Percentiles rank a stretch among this genome's conserved stretches.
phyloP scores from a whole-genome alignment of 2,113 vertebrate genomes.

The Pardalotus punctatus region DNA sequence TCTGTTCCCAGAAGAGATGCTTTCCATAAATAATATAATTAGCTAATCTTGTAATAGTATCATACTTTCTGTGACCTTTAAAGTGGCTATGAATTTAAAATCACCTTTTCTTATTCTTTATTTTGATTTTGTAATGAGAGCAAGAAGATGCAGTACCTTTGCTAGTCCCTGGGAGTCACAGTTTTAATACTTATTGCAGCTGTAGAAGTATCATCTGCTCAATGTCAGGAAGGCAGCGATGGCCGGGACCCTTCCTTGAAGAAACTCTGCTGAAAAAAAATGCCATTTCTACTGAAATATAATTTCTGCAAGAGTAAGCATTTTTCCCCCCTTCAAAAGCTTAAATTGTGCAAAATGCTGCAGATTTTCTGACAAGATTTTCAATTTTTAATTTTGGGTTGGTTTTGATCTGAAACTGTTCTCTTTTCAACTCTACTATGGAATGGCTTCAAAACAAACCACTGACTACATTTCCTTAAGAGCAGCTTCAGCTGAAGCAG shows the following conservation, averaged over 20 bases:
- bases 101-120: neutral
- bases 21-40: conserved; percentile 52
- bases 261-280: neutral
- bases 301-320: neutral
- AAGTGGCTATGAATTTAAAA: conserved; percentile 20
- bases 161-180: conserved; percentile 55
- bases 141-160: conserved; percentile 34
- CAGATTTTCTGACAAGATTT: neutral
- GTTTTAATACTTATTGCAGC: conserved; percentile 54
- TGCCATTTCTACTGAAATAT: neutral
- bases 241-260: neutral
- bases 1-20: conserved; percentile 38
- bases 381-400: neutral
- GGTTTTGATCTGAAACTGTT: neutral
- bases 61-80: conserved; percentile 37
- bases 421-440: neutral
- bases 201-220: neutral
- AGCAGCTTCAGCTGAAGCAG: neutral
- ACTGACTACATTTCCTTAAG: neutral
- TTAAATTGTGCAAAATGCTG: conserved; percentile 5
- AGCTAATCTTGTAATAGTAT: conserved; percentile 1
- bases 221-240: neutral
- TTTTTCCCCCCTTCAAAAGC: neutral
- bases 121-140: neutral
- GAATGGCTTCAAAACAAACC: neutral